Percentiles rank a stretch among this genome's conserved stretches.
phyloP scores from a whole-genome alignment of 2,113 vertebrate species.

The Podocnemis expansa region DNA sequence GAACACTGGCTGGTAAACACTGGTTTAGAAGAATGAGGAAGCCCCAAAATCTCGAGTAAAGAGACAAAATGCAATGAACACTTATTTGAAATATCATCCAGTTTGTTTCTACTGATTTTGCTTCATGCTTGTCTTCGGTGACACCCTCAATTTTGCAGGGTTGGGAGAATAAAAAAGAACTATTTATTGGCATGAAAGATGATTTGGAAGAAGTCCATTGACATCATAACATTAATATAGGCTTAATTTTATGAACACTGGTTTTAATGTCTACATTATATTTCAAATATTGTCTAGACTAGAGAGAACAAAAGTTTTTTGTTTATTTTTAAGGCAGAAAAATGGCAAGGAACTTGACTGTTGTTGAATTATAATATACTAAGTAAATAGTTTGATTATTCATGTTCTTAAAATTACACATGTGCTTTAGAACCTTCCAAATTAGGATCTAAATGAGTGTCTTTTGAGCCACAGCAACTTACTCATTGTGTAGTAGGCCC shows the following conservation, averaged over 20 bases:
- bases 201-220: not conserved
- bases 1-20: too few relatives aligned
- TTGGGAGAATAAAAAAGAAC: too few relatives aligned
- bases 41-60: not conserved
- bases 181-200: not conserved
- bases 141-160: not conserved
- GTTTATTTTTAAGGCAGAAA: not conserved
- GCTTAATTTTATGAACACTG: not conserved
- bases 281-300: not conserved
- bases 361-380: not conserved
- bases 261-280: not conserved
- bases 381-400: not conserved
- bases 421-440: not conserved
- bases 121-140: not conserved
- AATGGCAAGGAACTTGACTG: not conserved
- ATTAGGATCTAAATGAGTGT: not conserved
- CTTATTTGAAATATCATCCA: not conserved
- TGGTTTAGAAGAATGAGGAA: not conserved
- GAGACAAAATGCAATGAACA: not conserved
- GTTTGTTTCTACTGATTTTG: not conserved
- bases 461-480: not conserved
- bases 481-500: not conserved
- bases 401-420: not conserved
- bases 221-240: not conserved
- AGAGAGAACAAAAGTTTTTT: not conserved